These are phyloP conservation scores for Bombus sylvicola DNA, from an alignment of 1,140 invertebrate genomes.

Conservation along the genomic window DNA sequence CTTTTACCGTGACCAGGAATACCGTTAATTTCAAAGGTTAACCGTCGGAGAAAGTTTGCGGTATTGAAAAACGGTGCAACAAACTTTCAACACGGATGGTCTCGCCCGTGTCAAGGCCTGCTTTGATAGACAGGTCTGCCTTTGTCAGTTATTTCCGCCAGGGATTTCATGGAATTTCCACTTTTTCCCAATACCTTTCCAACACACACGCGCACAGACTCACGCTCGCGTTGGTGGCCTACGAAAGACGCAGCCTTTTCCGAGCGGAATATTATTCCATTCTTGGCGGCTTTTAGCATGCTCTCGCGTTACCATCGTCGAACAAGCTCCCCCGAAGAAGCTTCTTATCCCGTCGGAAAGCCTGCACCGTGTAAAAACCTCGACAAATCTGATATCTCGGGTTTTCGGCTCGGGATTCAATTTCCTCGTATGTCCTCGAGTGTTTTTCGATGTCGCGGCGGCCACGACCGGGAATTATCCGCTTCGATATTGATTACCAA, in stretches of 20 bases:
- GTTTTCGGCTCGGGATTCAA: slow-evolving; percentile 26
- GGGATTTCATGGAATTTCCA: not conserved
- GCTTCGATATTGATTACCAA: not conserved
- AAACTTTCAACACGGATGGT: not conserved
- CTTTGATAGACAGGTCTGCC: not conserved
- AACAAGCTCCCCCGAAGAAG: slow-evolving; percentile 5
- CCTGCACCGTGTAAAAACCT: slow-evolving; percentile 40
- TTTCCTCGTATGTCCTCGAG: slow-evolving; percentile 29
- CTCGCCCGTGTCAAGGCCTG: not conserved
- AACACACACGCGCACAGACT: too few relatives aligned
- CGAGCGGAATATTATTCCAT: slow-evolving; percentile 19
- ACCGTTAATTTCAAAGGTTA: not conserved
- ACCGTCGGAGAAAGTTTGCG: not conserved
- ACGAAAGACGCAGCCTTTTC: not conserved
- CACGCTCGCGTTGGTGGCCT: too few relatives aligned
- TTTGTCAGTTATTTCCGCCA: not conserved
- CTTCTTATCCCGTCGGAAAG: slow-evolving; percentile 44
- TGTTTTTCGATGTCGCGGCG: not conserved
- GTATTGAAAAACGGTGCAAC: not conserved
- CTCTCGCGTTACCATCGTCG: slow-evolving; percentile 33
- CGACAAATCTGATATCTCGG: slow-evolving; percentile 34
- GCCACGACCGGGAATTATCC: too few relatives aligned
- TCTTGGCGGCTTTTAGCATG: slow-evolving; percentile 37
- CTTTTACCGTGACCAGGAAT: not conserved
- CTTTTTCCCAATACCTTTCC: too few relatives aligned